A percentile compares a stretch with the other conserved stretches of the same genome.
Conservation (phyloP, 1,140 invertebrate species). For the Drosophila takahashii region DNA sequence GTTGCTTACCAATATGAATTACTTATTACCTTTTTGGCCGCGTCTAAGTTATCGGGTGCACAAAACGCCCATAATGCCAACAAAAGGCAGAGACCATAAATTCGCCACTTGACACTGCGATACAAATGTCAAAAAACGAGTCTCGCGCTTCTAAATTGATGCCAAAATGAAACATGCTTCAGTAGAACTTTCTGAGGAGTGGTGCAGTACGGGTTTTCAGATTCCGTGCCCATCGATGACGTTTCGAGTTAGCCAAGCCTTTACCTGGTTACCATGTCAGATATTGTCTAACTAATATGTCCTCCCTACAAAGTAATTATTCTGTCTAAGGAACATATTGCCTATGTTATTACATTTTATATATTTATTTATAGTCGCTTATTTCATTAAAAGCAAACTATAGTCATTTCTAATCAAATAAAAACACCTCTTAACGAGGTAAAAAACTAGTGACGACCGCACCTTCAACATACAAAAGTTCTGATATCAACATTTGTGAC, state of each 20-base stretch:
- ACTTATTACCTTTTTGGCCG: conserved; percentile 3
- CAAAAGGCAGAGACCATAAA: conserved; percentile 36
- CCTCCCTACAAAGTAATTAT: too few relatives aligned
- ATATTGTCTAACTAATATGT: background rate
- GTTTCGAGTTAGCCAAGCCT: conserved; percentile 3
- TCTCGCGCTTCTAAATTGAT: conserved; percentile 5
- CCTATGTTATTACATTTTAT: too few relatives aligned
- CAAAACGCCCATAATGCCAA: conserved; percentile 27
- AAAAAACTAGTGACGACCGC: too few relatives aligned
- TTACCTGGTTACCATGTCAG: background rate
- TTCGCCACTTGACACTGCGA: conserved; percentile 23
- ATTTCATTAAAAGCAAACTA: background rate
- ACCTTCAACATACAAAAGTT: too few relatives aligned
- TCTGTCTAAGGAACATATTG: too few relatives aligned
- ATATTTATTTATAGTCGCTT: background rate
- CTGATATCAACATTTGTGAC: too few relatives aligned
- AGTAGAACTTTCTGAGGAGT: background rate
- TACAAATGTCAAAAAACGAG: conserved; percentile 48
- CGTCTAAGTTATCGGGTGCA: conserved; percentile 19
- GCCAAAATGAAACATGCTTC: conserved; percentile 34
- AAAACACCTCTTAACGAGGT: too few relatives aligned
- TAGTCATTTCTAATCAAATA: background rate
- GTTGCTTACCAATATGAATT: conserved; percentile 11
- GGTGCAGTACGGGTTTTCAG: conserved; percentile 11
- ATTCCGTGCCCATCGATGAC: conserved; percentile 12